Evolutionary conservation across 2,113 vertebrate genomes (phyloP).

Genomic region (Rissa tridactyla): DNA sequence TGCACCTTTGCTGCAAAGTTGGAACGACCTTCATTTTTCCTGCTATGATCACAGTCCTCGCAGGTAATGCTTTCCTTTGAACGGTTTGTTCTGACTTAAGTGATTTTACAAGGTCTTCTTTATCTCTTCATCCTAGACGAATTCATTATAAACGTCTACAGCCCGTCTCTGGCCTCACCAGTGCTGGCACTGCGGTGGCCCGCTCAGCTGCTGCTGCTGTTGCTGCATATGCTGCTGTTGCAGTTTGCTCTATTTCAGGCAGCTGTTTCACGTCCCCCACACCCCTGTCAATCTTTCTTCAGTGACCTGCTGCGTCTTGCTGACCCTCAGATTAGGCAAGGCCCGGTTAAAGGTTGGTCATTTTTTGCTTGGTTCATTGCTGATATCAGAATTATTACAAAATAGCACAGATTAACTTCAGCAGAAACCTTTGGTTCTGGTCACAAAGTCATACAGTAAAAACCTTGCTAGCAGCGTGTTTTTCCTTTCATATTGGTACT

Average conservation of each 20-base stretch:
- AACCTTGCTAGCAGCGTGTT: background rate
- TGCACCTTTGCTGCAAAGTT: background rate
- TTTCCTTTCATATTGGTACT: background rate
- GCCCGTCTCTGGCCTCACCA: background rate
- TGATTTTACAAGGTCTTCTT: background rate
- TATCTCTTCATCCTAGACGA: background rate
- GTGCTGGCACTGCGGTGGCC: background rate
- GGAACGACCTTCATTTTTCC: background rate
- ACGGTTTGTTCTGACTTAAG: background rate
- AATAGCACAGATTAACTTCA: background rate
- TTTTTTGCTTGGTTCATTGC: background rate
- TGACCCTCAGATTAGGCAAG: background rate
- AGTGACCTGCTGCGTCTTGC: background rate
- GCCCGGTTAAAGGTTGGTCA: background rate
- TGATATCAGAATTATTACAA: background rate
- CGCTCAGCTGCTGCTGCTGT: background rate
- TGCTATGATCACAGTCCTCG: background rate
- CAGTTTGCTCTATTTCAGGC: background rate
- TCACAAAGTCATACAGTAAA: background rate
- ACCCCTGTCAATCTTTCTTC: background rate
- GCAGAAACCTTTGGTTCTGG: background rate
- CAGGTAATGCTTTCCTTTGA: background rate
- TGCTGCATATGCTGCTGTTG: background rate
- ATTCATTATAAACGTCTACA: background rate
- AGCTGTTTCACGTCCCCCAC: background rate